These are phyloP conservation scores for Thera britannica DNA, from an alignment of 2,888 invertebrate genomes.

Conservation along the genomic window DNA sequence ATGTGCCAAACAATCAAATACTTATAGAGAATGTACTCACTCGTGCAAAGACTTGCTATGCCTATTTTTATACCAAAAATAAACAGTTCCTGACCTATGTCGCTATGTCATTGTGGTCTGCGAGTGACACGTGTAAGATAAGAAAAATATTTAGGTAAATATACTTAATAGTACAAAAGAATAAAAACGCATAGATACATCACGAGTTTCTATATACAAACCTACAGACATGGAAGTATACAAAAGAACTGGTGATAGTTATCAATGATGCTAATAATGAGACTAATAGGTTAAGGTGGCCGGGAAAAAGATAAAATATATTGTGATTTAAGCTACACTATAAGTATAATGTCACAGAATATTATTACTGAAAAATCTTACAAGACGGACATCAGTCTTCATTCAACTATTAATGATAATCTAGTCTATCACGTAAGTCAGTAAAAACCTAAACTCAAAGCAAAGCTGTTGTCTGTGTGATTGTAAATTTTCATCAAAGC, in stretches of 20 bases:
- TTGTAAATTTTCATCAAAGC: slow-evolving; percentile 38
- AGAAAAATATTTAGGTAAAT: too few species aligned
- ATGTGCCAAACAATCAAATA: slow-evolving; percentile 72
- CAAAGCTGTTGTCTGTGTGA: slow-evolving; percentile 29
- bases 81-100: slow-evolving; percentile 20
- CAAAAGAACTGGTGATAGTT: too few species aligned
- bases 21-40: slow-evolving; percentile 52
- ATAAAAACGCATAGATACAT: too few species aligned
- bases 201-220: too few species aligned
- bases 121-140: neutral
- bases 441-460: slow-evolving; percentile 35
- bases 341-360: too few species aligned
- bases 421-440: slow-evolving; percentile 27
- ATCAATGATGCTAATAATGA: too few species aligned
- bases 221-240: too few species aligned
- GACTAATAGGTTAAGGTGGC: too few species aligned
- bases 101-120: slow-evolving; percentile 2
- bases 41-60: slow-evolving; percentile 44
- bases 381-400: slow-evolving; percentile 17
- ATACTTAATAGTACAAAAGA: too few species aligned
- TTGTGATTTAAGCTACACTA: neutral
- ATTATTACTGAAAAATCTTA: neutral
- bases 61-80: slow-evolving; percentile 17
- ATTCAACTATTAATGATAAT: slow-evolving; percentile 24
- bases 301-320: too few species aligned